phyloP scores from a whole-genome alignment of 2,113 vertebrate species.

The Neolamprologus modestus region DNA sequence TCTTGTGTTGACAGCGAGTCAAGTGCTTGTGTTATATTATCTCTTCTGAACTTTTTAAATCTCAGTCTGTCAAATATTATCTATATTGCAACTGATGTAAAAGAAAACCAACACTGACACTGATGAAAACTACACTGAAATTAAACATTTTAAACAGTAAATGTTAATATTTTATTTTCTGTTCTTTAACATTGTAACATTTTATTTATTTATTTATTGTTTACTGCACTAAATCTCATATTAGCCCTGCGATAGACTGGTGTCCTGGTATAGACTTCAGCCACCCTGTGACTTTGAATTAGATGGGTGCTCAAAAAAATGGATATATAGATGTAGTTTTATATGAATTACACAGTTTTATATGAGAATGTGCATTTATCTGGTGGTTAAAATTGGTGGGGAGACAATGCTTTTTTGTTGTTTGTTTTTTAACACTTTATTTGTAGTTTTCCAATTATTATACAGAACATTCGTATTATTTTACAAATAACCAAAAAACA shows the following conservation, averaged over 20 bases:
- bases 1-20: background rate
- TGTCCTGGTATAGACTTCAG: background rate
- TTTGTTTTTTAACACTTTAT: background rate
- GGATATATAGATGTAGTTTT: background rate
- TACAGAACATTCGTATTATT: background rate
- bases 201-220: background rate
- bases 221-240: background rate
- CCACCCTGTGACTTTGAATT: background rate
- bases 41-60: background rate
- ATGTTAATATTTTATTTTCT: background rate
- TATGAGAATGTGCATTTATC: background rate
- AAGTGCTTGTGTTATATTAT: background rate
- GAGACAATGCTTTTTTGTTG: background rate
- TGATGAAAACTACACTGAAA: background rate
- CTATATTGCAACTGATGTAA: background rate
- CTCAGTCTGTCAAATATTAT: background rate
- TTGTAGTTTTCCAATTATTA: background rate
- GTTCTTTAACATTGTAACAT: background rate
- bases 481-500: background rate
- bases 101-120: background rate
- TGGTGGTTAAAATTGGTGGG: background rate
- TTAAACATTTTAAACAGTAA: background rate
- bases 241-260: background rate
- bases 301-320: background rate
- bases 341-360: background rate